These are phyloP conservation scores for Bovichtus variegatus DNA, from an alignment of 2,797 vertebrate species.

Conservation along the genomic window DNA sequence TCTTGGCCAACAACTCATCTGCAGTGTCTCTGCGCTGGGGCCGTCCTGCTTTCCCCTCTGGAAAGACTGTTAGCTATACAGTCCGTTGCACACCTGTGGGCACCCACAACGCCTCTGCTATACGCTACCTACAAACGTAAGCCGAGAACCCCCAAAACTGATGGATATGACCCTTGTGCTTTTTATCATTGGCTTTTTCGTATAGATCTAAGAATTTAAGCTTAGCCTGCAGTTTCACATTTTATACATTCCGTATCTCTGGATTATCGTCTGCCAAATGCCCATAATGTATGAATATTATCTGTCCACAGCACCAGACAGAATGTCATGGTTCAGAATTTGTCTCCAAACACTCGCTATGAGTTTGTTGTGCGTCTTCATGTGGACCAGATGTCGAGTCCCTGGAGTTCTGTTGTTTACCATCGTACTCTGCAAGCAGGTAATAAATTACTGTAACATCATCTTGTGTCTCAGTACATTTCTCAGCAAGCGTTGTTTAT, in stretches of 20 bases:
- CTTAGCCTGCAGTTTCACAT: neutral
- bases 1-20: conserved; percentile 89
- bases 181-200: neutral
- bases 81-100: conserved; percentile 94
- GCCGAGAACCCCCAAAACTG: conserved; percentile 60
- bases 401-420: conserved; percentile 95
- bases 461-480: neutral
- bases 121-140: conserved; percentile 95
- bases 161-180: neutral
- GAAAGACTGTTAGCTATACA: conserved; percentile 92
- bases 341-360: conserved; percentile 93
- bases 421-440: conserved; percentile 93
- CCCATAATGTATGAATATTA: conserved; percentile 7
- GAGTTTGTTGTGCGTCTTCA: conserved; percentile 97
- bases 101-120: conserved; percentile 91
- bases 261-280: neutral
- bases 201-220: neutral
- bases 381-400: conserved; percentile 93
- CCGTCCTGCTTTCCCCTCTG: conserved; percentile 90
- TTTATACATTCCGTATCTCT: neutral
- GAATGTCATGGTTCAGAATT: conserved; percentile 87
- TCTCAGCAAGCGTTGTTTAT: neutral
- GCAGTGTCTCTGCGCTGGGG: conserved; percentile 92
- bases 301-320: conserved; percentile 88
- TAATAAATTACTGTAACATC: conserved; percentile 67